These are phyloP conservation scores for Macrosteles quadrilineatus DNA, from an alignment of 1,140 invertebrate species.

Conservation along the genomic window DNA sequence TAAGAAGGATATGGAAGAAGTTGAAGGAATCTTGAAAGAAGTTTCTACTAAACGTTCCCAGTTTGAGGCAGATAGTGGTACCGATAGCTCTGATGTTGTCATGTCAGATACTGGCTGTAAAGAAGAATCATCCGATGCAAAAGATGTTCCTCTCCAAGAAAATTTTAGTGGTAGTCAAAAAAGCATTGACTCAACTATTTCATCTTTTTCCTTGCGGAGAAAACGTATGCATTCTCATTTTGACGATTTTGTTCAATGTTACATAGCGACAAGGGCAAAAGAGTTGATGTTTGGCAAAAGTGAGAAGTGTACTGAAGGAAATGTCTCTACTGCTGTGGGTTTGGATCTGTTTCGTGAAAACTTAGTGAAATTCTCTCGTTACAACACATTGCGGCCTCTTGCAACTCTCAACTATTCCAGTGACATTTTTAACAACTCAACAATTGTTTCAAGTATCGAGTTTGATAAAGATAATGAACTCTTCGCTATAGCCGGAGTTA, in stretches of 20 bases:
- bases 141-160: conserved; percentile 42
- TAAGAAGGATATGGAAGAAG: conserved; percentile 74
- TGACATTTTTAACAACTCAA: conserved; percentile 86
- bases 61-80: conserved; percentile 27
- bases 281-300: conserved; percentile 64
- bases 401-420: conserved; percentile 90
- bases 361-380: conserved; percentile 86
- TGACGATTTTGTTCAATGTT: conserved; percentile 87
- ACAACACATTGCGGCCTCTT: conserved; percentile 74
- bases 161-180: conserved; percentile 54
- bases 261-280: conserved; percentile 74
- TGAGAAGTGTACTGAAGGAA: conserved; percentile 43
- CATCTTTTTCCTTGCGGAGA: conserved; percentile 65
- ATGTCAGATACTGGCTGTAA: conserved; percentile 14
- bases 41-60: conserved; percentile 50
- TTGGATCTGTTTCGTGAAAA: conserved; percentile 84
- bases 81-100: conserved; percentile 22
- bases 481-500: conserved; percentile 96
- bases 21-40: conserved; percentile 75
- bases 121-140: conserved; percentile 35
- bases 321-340: conserved; percentile 51
- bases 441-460: conserved; percentile 95
- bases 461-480: conserved; percentile 97
- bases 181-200: conserved; percentile 41
- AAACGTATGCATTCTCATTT: conserved; percentile 84